Conservation (phyloP, 2,113 vertebrate species). For the Equus quagga region DNA sequence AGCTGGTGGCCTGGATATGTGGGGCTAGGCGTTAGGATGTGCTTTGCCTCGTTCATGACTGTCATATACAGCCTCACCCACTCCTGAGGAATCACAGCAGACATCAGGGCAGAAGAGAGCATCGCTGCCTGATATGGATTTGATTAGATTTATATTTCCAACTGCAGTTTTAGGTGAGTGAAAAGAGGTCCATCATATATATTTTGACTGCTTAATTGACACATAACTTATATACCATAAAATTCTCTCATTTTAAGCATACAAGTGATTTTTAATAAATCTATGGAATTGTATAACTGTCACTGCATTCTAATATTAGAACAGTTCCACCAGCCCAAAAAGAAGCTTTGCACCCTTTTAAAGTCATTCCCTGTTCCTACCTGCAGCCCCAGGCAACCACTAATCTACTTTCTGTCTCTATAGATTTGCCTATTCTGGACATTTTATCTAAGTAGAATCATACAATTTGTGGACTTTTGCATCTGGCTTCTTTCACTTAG, state of each 20-base stretch:
- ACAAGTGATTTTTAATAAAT: neutral
- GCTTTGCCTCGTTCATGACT: constrained; percentile 89
- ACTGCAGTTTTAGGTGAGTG: neutral
- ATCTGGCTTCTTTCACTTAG: neutral
- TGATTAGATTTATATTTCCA: neutral
- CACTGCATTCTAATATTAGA: neutral
- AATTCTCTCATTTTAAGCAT: neutral
- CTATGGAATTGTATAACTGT: neutral
- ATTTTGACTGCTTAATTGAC: constrained; percentile 1
- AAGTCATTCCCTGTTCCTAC: neutral
- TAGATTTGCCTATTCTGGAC: neutral
- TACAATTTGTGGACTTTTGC: neutral
- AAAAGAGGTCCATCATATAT: neutral
- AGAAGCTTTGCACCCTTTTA: neutral
- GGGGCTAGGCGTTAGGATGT: constrained; percentile 94
- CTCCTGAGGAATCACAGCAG: neutral
- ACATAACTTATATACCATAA: neutral
- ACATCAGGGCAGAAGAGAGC: neutral
- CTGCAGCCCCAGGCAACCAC: neutral
- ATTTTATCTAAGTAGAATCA: neutral
- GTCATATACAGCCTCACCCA: neutral
- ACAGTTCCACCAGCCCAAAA: neutral
- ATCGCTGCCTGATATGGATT: neutral
- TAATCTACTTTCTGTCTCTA: neutral
- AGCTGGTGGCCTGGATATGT: constrained; percentile 92